Base-by-base conservation (phyloP, 2,113 vertebrate genomes). In the Cavia aperea region DNA sequence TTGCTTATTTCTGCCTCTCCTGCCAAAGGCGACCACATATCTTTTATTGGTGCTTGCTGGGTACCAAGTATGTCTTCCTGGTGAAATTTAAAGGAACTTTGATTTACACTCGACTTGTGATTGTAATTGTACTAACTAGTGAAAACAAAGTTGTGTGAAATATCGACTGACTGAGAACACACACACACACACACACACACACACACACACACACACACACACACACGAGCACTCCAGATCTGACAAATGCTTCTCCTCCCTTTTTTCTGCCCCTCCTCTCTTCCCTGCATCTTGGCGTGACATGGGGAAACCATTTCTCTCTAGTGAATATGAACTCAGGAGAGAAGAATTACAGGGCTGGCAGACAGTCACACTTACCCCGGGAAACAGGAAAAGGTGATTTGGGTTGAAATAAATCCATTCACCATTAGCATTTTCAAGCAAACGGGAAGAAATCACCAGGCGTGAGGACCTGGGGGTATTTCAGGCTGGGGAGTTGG, bases 1-100 rank as follows among this genome's bases (percentile, higher is more conserved):
- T 98, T 98, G 98, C 98, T 98, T 97, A 96, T 98, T 97, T 97
- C 97, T 97, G 96, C 97, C 98, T 96, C 96, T 97, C 97, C 98
- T 95, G 98, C 98, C 98, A 98, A 98, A 98, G 98, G 98, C 97
- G 93, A 96, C 97, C 97, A 96, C 97, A 96, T 97, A 97, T 97
- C 96, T 98, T 97, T 96, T 95, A 94, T 94, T 86, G 96, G 96
- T 78, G 24, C 96, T 89, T 51, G 92, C 96, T 95, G 97, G 96
- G 97, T 54, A 24, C 83, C 93, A 97, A 93, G 96, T 13, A 78
- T 81, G 87, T 83, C 96, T 97, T 97, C 24, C 31, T 65, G 89
- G 96, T 88, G 95, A 95, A 96, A 97, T 95, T 95, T 95, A 96
- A 97, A 96, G 97, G 96, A 97, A 98, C 96, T 97, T 97, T 98